Evolutionary conservation across 2,113 vertebrate species (phyloP).

Genomic region (Myanophis thanlyinensis): DNA sequence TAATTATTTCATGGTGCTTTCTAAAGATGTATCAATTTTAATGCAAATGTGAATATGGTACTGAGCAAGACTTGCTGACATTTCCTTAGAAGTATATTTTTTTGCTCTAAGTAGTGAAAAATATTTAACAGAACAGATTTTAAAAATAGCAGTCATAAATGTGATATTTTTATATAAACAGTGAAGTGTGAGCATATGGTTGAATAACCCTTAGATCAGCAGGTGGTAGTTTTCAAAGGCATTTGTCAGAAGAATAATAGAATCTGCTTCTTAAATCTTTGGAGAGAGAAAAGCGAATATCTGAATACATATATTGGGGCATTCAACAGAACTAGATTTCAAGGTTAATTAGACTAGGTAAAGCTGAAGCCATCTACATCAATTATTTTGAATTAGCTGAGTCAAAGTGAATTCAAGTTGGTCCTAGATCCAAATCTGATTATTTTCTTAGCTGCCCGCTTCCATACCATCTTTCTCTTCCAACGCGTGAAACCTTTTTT

Average conservation of each 20-base stretch:
- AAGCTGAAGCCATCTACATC: background rate
- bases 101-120: background rate
- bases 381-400: background rate
- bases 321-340: background rate
- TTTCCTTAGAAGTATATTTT: background rate
- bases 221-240: constrained; percentile 6
- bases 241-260: constrained; percentile 5
- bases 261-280: background rate
- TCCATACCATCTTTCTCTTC: background rate
- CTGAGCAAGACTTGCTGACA: background rate
- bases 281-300: background rate
- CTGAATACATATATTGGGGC: background rate
- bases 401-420: background rate
- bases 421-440: background rate
- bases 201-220: constrained; percentile 5
- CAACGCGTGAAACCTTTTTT: background rate
- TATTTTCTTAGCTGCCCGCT: background rate
- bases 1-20: background rate
- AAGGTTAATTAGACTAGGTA: background rate
- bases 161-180: constrained; percentile 13
- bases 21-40: background rate
- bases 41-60: background rate
- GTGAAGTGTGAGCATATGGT: background rate
- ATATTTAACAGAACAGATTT: background rate
- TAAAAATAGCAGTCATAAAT: constrained; percentile 15